Evolutionary conservation across 2,888 invertebrate genomes (phyloP).

Genomic region (Leucozona laternaria): DNA sequence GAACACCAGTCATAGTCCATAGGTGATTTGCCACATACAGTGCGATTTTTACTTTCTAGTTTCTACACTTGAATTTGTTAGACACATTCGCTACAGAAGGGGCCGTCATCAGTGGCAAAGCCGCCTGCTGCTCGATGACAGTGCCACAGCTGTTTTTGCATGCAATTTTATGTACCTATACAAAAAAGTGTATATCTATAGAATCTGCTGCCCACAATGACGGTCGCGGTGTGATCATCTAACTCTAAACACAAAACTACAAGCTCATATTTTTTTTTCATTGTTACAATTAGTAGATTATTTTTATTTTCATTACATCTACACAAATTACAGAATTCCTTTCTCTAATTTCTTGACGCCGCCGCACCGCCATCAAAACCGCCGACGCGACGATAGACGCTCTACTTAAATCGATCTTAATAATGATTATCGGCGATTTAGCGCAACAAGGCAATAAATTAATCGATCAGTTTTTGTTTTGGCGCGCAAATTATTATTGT

Average conservation of each 20-base stretch:
- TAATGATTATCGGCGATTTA: constrained; percentile 53
- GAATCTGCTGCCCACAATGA: not conserved
- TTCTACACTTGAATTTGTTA: constrained; percentile 56
- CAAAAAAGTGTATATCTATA: not conserved
- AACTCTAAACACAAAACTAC: not conserved
- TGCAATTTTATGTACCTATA: not conserved
- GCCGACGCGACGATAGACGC: not conserved
- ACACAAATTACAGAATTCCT: constrained; percentile 46
- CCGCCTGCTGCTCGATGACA: constrained; percentile 30
- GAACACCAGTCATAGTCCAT: constrained; percentile 46
- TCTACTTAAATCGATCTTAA: constrained; percentile 52
- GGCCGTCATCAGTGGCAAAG: constrained; percentile 18
- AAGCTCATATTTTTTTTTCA: constrained; percentile 49
- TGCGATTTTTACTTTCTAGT: constrained; percentile 51
- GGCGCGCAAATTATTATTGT: constrained; percentile 53
- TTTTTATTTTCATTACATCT: constrained; percentile 34
- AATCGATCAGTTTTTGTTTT: constrained; percentile 69
- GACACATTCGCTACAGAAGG: constrained; percentile 41
- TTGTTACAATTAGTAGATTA: constrained; percentile 47
- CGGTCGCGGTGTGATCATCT: constrained; percentile 7
- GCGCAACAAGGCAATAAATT: constrained; percentile 63
- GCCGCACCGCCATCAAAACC: not conserved
- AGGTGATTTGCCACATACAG: constrained; percentile 63
- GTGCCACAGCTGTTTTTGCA: constrained; percentile 48
- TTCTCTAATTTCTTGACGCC: constrained; percentile 52